Percentiles rank a stretch among this genome's conserved stretches.
phyloP scores from a whole-genome alignment of 2,797 vertebrate species.

The Brachymystax lenok region DNA sequence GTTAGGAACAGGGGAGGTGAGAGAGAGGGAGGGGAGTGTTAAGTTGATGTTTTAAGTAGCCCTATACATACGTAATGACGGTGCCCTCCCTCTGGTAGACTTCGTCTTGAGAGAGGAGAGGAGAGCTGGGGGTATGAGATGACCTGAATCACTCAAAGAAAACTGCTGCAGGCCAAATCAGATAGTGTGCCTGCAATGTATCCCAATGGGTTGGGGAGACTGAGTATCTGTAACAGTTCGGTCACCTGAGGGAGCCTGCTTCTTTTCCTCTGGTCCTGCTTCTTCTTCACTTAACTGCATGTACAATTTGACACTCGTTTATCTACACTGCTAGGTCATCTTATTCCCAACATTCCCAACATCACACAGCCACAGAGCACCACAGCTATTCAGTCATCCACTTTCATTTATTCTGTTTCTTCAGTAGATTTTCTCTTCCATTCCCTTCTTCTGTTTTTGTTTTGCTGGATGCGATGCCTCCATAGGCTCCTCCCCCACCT shows the following conservation, averaged over 20 bases:
- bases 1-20: too few species aligned
- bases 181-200: too few species aligned
- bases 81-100: too few species aligned
- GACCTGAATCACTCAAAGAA: too few species aligned
- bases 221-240: not conserved
- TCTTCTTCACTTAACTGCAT: not conserved
- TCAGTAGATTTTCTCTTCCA: not conserved
- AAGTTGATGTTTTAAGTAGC: too few species aligned
- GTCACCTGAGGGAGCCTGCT: not conserved
- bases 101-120: too few species aligned
- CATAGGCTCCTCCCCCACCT: slow-evolving; percentile 82
- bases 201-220: too few species aligned
- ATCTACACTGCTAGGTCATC: not conserved
- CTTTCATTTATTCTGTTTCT: not conserved
- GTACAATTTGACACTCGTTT: not conserved
- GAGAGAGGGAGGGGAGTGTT: too few species aligned
- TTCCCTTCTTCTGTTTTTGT: not conserved
- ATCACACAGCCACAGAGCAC: not conserved
- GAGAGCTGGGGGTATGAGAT: too few species aligned
- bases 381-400: not conserved
- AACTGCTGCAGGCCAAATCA: too few species aligned
- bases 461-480: not conserved
- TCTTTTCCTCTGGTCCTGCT: not conserved
- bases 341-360: not conserved
- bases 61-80: too few species aligned